These are phyloP conservation scores for Polypedilum vanderplanki DNA, from an alignment of 1,140 invertebrate species.

Conservation along the genomic window DNA sequence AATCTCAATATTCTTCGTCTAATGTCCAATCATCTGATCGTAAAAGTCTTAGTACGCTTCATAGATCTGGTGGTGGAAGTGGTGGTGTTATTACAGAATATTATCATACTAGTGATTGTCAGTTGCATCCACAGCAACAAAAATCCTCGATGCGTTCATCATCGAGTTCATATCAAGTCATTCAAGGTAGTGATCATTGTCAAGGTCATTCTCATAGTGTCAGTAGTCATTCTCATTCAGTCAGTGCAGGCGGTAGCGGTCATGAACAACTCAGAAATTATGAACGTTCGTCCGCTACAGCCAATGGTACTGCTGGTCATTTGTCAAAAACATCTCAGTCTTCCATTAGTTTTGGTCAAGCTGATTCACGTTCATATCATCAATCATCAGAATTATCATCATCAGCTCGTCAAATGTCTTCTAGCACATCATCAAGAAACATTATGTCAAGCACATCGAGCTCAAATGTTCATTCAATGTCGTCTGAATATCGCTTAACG, in stretches of 20 bases:
- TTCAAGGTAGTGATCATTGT: neutral
- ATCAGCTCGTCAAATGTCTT: neutral
- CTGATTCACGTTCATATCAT: neutral
- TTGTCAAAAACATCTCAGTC: neutral
- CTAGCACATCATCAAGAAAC: neutral
- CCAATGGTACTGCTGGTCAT: too few relatives aligned
- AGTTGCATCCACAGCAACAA: conserved; percentile 21
- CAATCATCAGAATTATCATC: neutral
- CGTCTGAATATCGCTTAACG: neutral
- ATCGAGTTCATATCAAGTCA: neutral
- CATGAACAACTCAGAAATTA: neutral
- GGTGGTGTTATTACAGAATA: neutral
- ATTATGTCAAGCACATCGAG: neutral
- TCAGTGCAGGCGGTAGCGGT: neutral
- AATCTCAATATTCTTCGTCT: conserved; percentile 58
- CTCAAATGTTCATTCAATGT: neutral
- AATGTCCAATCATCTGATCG: conserved; percentile 59
- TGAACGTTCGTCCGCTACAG: neutral
- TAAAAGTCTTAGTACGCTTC: conserved; percentile 66
- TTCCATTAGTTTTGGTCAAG: conserved; percentile 2
- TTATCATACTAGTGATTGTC: neutral
- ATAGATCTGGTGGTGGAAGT: conserved; percentile 48
- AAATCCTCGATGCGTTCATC: neutral
- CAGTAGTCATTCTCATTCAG: too few relatives aligned
- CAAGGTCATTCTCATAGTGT: neutral